Base-by-base conservation (phyloP, 2,113 vertebrate species). In the Lycaon pictus region DNA sequence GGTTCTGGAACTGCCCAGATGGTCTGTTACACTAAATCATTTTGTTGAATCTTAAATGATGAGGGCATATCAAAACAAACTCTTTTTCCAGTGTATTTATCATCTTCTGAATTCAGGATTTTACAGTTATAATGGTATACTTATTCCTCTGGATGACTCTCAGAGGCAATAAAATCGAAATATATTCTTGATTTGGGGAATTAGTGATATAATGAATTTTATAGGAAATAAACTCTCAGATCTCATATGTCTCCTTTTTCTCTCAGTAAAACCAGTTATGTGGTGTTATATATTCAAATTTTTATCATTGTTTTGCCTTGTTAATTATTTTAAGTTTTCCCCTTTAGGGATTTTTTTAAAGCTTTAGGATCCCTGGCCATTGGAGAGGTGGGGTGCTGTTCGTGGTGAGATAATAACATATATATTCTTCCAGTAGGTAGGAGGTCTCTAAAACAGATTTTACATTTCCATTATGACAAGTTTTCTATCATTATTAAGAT, bases 401-500 rank as follows among this genome's bases (percentile, higher is more conserved):
- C n/a, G 13, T 25, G 17, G 13, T 35, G 43, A 80, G 16, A 0
- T 20, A 51, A 11, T 82, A 69, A 80, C 72, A 9, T 56, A 3
- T 37, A 53, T 74, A 32, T 83, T 58, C 51, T 95, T 91, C 79
- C 74, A 74, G 4, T 19, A 94, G 79, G n/a, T 62, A 76, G 53
- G 23, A 85, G 8, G 74, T 90, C n/a, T 55, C n/a, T 88, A 65
- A 83, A 85, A 25, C 25, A 89, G 25, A 13, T 85, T 94, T 89
- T 88, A 96, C 92, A 95, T 93, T 85, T 86, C 16, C 65, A 96
- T 53, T 90, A 48, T 90, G 85, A 94, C 51, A 88, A 56, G 15
- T 86, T 94, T 22, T 65, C 63, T 94, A 62, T 96, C 88, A 76
- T 87, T 97, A 76, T 77, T 96, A 86, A 93, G 90, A 93, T 89